Evolutionary conservation across 2,888 invertebrate species (phyloP), one percentile per base, ranked within the genome.

Genomic region (Harpalus rufipes): DNA sequence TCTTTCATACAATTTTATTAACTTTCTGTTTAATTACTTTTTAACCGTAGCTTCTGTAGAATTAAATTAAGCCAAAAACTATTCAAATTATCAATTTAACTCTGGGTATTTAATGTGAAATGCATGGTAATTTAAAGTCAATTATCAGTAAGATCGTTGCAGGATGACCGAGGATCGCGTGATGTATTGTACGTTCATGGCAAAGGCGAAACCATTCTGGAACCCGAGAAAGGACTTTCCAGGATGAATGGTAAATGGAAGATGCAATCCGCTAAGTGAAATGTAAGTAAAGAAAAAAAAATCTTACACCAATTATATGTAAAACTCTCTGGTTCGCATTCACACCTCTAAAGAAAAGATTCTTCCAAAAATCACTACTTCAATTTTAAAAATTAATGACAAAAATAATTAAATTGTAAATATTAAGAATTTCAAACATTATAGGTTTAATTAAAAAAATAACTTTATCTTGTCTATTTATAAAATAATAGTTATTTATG

Each of bases 131-230:
- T 74, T 51, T 44, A 74, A 21, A 51, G 74, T 51, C 74, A 74
- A 74, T 74, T 74, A 74, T 51, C 56, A 14, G 51, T 14, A 12
- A 74, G 18, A 51, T 51, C 44, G 44, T 68, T n/a, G 44, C 74
- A 51, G 74, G 44, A 51, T 16, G 44, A 7, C 74, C 7, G 16
- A 1, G 51, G 44, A 74, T 18, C 18, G 7, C 32, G 68, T 68
- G 51, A 74, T 74, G 51, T n/a, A 74, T 74, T 74, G 74, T 74
- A 5, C 74, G 18, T 74, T 74, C 74, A 44, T 18, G 16, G 44
- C 44, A 74, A 14, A 18, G 44, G 44, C 44, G 44, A 14, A 18
- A 4, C 12, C 10, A 12, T 12, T 51, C 12, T 51, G 44, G 10
- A 51, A 10, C 44, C 44, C 44, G 44, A 51, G 12, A 12, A 12